Evolutionary conservation across 2,888 invertebrate species (phyloP), one percentile per base, ranked within the genome.

Genomic region (Nomada goodeniana): DNA sequence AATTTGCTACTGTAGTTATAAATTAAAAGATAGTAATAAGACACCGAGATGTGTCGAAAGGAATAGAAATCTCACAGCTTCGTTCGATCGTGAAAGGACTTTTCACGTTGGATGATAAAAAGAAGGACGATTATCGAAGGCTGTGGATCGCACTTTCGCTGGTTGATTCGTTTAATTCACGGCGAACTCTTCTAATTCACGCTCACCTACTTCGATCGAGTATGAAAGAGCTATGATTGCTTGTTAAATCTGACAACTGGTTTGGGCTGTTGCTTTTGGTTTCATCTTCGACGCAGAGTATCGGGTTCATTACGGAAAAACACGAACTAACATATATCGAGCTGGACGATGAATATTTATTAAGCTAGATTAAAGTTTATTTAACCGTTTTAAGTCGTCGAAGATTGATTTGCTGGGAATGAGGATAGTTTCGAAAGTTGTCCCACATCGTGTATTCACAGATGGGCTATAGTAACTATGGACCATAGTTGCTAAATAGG

Each of bases 81-180:
- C 72, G 42, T 44, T 83, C 47, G 47, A 53, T 36, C 68, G 73
- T 81, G 78, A 76, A 76, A 76, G 70, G 63, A 26, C 23, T 61
- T 74, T 65, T 82, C 67, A 70, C 47, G 42, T 50, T 29, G 15
- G 26, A 23, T 44, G 70, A 76, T 71, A 68, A 80, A 53, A 23
- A n/a, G 65, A 29, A 13, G 55, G n/a, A 76, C 26, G 10, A 53
- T 20, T 50, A 15, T 42, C 5, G 70, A 71, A 18, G 57, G 50
- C 47, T 10, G 42, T 2, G 36, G 36, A 57, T 36, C 18, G 60
- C 26, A 70, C 63, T 78, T 78, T 78, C 77, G 53, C 74, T 61
- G 11, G 29, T 60, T 42, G n/a, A 13, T 18, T 10, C 23, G 36
- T 47, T 23, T 44, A 9, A 73, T 26, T 5, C 26, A 2, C 7